These are phyloP conservation scores for Galago senegalensis DNA, from an alignment of 2,797 vertebrate species.

Conservation along the genomic window DNA sequence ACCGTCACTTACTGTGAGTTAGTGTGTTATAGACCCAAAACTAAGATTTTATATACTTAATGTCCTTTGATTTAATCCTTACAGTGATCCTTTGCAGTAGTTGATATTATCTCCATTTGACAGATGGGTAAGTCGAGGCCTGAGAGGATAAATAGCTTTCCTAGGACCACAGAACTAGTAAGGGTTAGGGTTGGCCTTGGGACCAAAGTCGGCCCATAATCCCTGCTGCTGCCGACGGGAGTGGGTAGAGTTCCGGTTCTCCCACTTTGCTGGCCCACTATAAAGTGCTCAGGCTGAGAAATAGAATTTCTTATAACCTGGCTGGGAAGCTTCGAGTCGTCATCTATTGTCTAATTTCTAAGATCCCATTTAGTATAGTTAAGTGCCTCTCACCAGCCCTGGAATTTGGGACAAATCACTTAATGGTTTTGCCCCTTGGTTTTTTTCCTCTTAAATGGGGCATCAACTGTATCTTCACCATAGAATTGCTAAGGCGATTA, in stretches of 20 bases:
- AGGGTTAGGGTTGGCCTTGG: neutral
- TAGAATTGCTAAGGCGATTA: neutral
- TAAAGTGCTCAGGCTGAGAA: neutral
- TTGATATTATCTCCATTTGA: neutral
- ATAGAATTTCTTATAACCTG: neutral
- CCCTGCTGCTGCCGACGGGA: fast-evolving
- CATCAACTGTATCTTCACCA: neutral
- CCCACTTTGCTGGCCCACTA: neutral
- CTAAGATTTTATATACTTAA: neutral
- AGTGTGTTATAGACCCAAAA: neutral
- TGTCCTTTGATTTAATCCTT: neutral
- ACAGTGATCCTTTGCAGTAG: neutral
- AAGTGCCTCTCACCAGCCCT: neutral
- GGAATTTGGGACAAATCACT: neutral
- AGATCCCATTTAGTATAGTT: neutral
- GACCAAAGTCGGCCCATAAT: neutral
- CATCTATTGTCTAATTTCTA: neutral
- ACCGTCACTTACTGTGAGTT: neutral
- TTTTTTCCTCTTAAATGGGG: conserved; percentile 55
- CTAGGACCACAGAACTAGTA: neutral
- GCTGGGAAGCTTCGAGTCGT: neutral
- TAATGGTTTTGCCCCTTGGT: neutral
- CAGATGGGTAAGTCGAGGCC: neutral
- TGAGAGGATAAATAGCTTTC: neutral
- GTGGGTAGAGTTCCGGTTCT: neutral